Base-by-base conservation (phyloP, 2,888 invertebrate genomes). In the Imbricaverruca yamaguchii region DNA sequence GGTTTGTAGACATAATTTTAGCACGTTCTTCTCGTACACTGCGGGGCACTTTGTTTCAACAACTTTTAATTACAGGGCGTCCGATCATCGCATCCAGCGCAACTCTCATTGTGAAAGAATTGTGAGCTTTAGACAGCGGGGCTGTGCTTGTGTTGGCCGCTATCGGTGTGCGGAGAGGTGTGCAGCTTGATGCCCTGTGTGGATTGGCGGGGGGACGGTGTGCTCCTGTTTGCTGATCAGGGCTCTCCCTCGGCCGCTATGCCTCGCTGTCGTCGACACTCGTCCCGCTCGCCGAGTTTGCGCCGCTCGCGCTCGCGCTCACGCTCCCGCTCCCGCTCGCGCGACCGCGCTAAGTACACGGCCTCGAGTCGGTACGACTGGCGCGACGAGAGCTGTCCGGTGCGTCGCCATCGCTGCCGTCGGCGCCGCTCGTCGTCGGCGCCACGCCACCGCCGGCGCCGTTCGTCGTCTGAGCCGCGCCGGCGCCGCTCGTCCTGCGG, bases 401-500 rank as follows among this genome's bases (percentile, higher is more conserved):
- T 21, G 21, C 21, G 74, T 23, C 74, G 74, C 55, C 74, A 74
- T 21, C 55, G 55, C 74, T 55, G 74, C 8, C 74, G 55, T 12
- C 53, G 74, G 55, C 74, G 74, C 21, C 74, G 74, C 74, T 74
- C 74, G 18, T 21, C 74, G 55, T 55, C 74, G 0, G 18, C 74
- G 74, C 74, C 55, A 55, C 74, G 74, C 55, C 55, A 53, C 21
- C 53, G 74, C 21, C 74, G 74, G 3, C 74, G 74, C 55, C 55
- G 53, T 55, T 55, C 74, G 13, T 74, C 74, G 55, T 39, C 74
- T 15, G 18, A 18, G 80, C 81, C 39, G 18, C 82, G 39, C 80
- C 78, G n/a, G 57, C 67, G 81, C 53, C 74, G 74, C 74, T 74
- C 74, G 21, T 74, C 55, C 55, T 55, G 74, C 55, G 11, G 74